These are phyloP conservation scores for Chitala chitala DNA, from an alignment of 2,113 vertebrate genomes.

Conservation along the genomic window DNA sequence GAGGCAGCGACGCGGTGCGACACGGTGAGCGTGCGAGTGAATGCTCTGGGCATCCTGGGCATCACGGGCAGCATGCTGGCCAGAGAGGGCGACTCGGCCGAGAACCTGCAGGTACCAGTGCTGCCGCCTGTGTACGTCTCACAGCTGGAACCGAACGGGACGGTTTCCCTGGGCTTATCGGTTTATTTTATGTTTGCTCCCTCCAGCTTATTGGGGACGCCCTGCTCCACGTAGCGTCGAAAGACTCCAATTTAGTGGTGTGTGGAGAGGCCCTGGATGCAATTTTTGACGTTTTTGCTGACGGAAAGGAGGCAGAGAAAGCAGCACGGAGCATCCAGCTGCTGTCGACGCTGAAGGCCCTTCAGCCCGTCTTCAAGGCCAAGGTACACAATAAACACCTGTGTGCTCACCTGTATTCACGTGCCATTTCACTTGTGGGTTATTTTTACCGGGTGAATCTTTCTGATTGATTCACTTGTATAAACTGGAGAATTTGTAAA, in stretches of 20 bases:
- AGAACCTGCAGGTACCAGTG: conserved; percentile 77
- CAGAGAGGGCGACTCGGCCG: conserved; percentile 70
- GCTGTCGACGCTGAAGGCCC: conserved; percentile 72
- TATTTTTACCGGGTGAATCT: too few relatives aligned
- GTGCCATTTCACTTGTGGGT: neutral
- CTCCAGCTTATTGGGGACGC: conserved; percentile 82
- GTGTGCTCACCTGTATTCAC: neutral
- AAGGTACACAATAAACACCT: conserved; percentile 63
- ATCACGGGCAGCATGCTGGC: conserved; percentile 88
- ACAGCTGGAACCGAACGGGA: too few relatives aligned
- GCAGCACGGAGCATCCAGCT: conserved; percentile 76
- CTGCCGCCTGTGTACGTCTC: neutral
- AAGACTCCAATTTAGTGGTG: conserved; percentile 79
- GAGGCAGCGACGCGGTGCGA: conserved; percentile 71
- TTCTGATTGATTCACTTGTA: too few relatives aligned
- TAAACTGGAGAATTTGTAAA: too few relatives aligned
- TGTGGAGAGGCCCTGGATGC: conserved; percentile 89
- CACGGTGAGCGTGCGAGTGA: conserved; percentile 76
- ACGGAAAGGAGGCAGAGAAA: conserved; percentile 81
- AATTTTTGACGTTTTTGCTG: conserved; percentile 91
- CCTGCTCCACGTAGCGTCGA: conserved; percentile 78
- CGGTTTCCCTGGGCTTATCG: too few relatives aligned
- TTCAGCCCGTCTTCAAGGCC: conserved; percentile 84
- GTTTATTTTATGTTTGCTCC: too few relatives aligned
- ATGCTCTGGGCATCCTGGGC: conserved; percentile 84